phyloP scores from a whole-genome alignment of 2,888 invertebrate genomes.

The Drosophila yooni region DNA sequence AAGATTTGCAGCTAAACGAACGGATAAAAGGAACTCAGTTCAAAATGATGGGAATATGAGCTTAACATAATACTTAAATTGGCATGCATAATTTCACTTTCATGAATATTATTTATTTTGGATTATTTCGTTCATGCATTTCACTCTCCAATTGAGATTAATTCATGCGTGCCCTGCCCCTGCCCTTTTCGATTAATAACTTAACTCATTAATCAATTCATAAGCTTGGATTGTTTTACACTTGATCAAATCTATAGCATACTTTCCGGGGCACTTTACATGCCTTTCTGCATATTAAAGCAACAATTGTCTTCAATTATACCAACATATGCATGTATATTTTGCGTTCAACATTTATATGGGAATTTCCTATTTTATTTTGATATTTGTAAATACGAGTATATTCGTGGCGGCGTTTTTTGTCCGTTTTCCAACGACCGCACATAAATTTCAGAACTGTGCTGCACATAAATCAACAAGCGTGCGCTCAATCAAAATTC shows the following conservation, averaged over 20 bases:
- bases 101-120: background rate
- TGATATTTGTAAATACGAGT: conserved; percentile 8
- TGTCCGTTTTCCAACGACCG: conserved; percentile 45
- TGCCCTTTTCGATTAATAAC: background rate
- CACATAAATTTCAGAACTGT: conserved; percentile 68
- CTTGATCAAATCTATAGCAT: conserved; percentile 29
- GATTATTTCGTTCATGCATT: background rate
- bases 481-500: conserved; percentile 68
- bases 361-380: conserved; percentile 10
- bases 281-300: conserved; percentile 15
- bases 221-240: background rate
- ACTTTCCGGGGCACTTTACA: conserved; percentile 12
- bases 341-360: conserved; percentile 5
- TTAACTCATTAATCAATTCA: background rate
- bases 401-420: conserved; percentile 11
- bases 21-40: conserved; percentile 1
- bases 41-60: background rate
- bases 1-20: conserved; percentile 5
- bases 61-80: background rate
- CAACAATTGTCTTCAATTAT: conserved; percentile 26
- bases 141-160: no score
- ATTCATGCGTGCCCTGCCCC: background rate
- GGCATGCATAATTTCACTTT: conserved; percentile 15
- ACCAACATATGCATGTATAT: background rate
- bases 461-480: conserved; percentile 69